phyloP scores from a whole-genome alignment of 2,797 vertebrate species.

The Labroides dimidiatus region DNA sequence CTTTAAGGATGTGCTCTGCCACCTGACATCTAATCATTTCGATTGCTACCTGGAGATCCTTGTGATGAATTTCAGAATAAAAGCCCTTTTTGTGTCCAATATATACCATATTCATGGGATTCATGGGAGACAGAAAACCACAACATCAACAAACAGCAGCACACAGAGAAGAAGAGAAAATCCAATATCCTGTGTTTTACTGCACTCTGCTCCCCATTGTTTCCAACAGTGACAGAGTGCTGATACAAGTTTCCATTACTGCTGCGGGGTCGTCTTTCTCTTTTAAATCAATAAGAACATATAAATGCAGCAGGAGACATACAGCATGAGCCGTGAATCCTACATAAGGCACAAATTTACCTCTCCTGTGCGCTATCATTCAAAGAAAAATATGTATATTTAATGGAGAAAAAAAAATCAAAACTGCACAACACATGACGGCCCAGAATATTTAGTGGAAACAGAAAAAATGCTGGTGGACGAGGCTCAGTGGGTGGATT shows the following conservation, averaged over 20 bases:
- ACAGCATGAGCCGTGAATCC: constrained; percentile 36
- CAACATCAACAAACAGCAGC: constrained; percentile 35
- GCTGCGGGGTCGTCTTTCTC: constrained; percentile 44
- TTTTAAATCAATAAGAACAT: constrained; percentile 61
- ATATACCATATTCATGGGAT: constrained; percentile 47
- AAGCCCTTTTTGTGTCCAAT: constrained; percentile 13
- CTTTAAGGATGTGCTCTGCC: not conserved
- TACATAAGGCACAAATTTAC: constrained; percentile 43
- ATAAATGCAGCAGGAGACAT: constrained; percentile 31
- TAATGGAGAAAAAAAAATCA: constrained; percentile 33
- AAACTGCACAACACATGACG: constrained; percentile 22
- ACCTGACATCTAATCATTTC: not conserved
- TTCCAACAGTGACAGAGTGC: constrained; percentile 47
- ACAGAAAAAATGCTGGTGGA: constrained; percentile 29
- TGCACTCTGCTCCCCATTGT: constrained; percentile 38
- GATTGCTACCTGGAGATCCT: not conserved
- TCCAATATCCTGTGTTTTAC: constrained; percentile 44
- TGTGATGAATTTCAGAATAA: constrained; percentile 19
- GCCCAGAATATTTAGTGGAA: constrained; percentile 51
- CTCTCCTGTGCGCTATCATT: not conserved
- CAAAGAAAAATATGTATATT: constrained; percentile 38
- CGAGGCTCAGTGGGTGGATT: constrained; percentile 51
- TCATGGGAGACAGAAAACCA: constrained; percentile 29
- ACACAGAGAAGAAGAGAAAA: constrained; percentile 35
- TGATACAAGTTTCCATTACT: constrained; percentile 58